These are phyloP conservation scores for Oncorhynchus mykiss DNA, from an alignment of 2,113 vertebrate species.

Conservation along the genomic window DNA sequence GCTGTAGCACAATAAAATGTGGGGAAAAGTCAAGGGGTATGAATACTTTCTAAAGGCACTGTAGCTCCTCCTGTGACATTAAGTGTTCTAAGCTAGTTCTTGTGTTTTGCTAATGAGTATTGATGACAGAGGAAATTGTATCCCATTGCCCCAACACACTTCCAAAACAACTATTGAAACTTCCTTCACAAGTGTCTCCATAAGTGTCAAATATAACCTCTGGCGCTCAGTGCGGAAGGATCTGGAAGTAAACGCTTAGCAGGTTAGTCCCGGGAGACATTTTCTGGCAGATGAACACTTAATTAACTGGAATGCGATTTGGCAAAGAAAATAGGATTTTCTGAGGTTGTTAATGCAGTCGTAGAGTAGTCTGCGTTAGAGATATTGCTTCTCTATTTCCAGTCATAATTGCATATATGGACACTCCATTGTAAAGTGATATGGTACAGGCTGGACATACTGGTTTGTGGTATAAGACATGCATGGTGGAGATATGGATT, in stretches of 20 bases:
- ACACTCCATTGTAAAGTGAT: conserved; percentile 15
- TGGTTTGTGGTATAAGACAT: conserved; percentile 15
- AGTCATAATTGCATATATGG: conserved; percentile 42
- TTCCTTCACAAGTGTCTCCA: conserved; percentile 18
- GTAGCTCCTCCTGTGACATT: neutral
- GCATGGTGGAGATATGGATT: conserved; percentile 18
- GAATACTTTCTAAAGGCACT: too few relatives aligned
- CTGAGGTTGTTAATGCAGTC: conserved; percentile 9
- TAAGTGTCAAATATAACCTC: conserved; percentile 21
- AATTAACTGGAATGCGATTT: conserved; percentile 43
- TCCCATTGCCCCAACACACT: conserved; percentile 18
- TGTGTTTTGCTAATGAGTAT: conserved; percentile 46
- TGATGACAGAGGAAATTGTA: conserved; percentile 29
- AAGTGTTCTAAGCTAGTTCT: conserved; percentile 28
- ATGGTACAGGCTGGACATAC: conserved; percentile 3
- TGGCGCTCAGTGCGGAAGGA: conserved; percentile 19
- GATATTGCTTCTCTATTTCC: conserved; percentile 27
- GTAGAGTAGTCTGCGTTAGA: neutral
- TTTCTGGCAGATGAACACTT: conserved; percentile 51
- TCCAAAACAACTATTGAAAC: conserved; percentile 14
- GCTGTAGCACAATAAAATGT: too few relatives aligned
- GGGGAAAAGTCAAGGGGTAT: too few relatives aligned
- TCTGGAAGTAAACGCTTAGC: conserved; percentile 20
- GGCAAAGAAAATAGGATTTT: conserved; percentile 34
- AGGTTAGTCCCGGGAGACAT: conserved; percentile 20